These are phyloP conservation scores for Dilophus febrilis DNA, from an alignment of 2,888 invertebrate genomes.

Conservation along the genomic window DNA sequence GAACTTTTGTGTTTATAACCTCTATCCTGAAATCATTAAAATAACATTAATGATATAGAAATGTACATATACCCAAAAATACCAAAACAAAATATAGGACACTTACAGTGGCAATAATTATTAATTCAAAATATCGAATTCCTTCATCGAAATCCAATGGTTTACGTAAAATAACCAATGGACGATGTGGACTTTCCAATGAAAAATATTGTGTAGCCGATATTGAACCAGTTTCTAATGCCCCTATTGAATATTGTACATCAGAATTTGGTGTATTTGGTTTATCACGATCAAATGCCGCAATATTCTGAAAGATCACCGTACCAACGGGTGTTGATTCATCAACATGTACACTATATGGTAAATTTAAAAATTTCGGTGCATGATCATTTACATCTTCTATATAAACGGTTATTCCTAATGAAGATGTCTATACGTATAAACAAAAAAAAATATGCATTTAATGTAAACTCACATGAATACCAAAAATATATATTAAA, in stretches of 20 bases:
- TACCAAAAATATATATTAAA: background rate
- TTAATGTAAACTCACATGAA: too few relatives aligned
- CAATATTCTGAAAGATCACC: slow-evolving; percentile 64
- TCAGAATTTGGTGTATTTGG: slow-evolving; percentile 80
- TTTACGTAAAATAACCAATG: slow-evolving; percentile 52
- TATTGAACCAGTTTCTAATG: slow-evolving; percentile 24
- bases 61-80: background rate
- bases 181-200: slow-evolving; percentile 63
- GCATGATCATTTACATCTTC: slow-evolving; percentile 78
- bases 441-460: background rate
- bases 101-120: slow-evolving; percentile 59
- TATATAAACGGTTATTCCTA: slow-evolving; percentile 74
- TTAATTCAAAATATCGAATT: slow-evolving; percentile 54
- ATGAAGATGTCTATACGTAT: slow-evolving; percentile 51
- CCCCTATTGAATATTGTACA: slow-evolving; percentile 64
- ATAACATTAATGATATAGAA: background rate
- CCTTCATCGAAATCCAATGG: slow-evolving; percentile 67
- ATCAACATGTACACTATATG: slow-evolving; percentile 62
- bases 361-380: slow-evolving; percentile 58
- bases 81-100: background rate
- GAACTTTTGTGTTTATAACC: slow-evolving; percentile 59
- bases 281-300: slow-evolving; percentile 67
- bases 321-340: slow-evolving; percentile 63
- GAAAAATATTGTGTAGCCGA: slow-evolving; percentile 39
- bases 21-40: slow-evolving; percentile 44